Conservation (phyloP, 2,888 invertebrate genomes). For the Cheilosia vulpina region DNA sequence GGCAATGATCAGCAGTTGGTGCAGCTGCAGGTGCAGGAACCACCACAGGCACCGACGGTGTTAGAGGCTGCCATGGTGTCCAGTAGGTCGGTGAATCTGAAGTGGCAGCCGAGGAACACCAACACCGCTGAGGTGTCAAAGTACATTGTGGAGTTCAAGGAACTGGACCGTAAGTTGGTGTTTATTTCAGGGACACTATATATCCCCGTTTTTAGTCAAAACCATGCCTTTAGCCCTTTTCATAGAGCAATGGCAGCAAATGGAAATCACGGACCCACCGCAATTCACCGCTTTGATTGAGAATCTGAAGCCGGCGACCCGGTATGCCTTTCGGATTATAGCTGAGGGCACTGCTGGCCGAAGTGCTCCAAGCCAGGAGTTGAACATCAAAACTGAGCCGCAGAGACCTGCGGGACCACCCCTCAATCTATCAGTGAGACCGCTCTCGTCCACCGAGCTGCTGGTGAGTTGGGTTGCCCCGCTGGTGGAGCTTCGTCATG, state of each 20-base stretch:
- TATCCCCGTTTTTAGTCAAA: slow-evolving; percentile 23
- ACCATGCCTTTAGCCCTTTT: slow-evolving; percentile 78
- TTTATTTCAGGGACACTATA: neutral
- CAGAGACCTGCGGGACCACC: slow-evolving; percentile 89
- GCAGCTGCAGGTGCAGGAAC: slow-evolving; percentile 90
- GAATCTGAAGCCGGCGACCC: slow-evolving; percentile 88
- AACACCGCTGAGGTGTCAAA: slow-evolving; percentile 89
- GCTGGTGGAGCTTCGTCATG: slow-evolving; percentile 88
- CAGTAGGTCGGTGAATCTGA: slow-evolving; percentile 89
- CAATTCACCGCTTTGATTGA: slow-evolving; percentile 87
- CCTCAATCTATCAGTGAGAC: slow-evolving; percentile 87
- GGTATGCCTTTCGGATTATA: slow-evolving; percentile 88
- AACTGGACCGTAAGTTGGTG: slow-evolving; percentile 85
- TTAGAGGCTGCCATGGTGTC: slow-evolving; percentile 88
- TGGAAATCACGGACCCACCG: slow-evolving; percentile 87
- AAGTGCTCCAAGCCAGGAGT: slow-evolving; percentile 87
- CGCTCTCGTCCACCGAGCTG: slow-evolving; percentile 89
- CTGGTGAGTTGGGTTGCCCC: slow-evolving; percentile 91
- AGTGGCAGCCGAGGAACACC: slow-evolving; percentile 89
- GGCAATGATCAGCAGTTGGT: slow-evolving; percentile 89
- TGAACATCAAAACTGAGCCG: slow-evolving; percentile 87
- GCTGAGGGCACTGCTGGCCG: slow-evolving; percentile 90
- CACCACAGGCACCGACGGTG: slow-evolving; percentile 88
- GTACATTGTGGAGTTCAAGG: slow-evolving; percentile 88
- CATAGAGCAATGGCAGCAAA: slow-evolving; percentile 86